phyloP scores from a whole-genome alignment of 1,140 invertebrate species.

The Drosophila baimaii region DNA sequence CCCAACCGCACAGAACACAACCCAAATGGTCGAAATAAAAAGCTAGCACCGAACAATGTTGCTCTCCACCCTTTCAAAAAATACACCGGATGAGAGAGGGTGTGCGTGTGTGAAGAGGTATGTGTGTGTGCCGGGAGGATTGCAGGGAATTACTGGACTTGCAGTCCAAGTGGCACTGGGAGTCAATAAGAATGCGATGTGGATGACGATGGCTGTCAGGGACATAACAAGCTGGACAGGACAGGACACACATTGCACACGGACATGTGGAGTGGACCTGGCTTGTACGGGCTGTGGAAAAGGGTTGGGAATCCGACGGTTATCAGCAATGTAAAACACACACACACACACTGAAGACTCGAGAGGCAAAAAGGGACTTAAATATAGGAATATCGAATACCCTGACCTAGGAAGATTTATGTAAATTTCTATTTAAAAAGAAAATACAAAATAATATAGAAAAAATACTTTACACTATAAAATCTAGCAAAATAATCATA shows the following conservation, averaged over 20 bases:
- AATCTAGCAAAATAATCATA: no score
- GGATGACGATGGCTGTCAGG: conserved; percentile 67
- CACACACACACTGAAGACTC: conserved; percentile 27
- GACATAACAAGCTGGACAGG: conserved; percentile 74
- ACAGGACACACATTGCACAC: conserved; percentile 48
- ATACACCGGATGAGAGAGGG: conserved; percentile 16
- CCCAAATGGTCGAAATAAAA: conserved; percentile 65
- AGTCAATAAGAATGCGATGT: conserved; percentile 81
- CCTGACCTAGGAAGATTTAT: background rate
- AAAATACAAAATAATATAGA: background rate
- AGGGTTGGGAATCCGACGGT: conserved; percentile 27
- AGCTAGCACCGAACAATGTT: conserved; percentile 69
- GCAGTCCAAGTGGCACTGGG: conserved; percentile 71
- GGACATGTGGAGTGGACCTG: conserved; percentile 32
- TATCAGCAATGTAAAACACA: conserved; percentile 56
- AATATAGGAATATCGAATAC: background rate
- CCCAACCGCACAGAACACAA: conserved; percentile 63
- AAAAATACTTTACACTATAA: no score
- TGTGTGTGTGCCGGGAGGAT: conserved; percentile 9
- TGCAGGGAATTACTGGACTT: conserved; percentile 1
- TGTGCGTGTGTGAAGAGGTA: background rate
- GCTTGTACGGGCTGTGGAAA: background rate
- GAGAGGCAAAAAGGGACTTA: background rate
- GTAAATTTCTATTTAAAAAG: background rate
- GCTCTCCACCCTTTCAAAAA: conserved; percentile 4